Conservation (phyloP, 2,888 invertebrate species). For the Himalopsyche japonica region DNA sequence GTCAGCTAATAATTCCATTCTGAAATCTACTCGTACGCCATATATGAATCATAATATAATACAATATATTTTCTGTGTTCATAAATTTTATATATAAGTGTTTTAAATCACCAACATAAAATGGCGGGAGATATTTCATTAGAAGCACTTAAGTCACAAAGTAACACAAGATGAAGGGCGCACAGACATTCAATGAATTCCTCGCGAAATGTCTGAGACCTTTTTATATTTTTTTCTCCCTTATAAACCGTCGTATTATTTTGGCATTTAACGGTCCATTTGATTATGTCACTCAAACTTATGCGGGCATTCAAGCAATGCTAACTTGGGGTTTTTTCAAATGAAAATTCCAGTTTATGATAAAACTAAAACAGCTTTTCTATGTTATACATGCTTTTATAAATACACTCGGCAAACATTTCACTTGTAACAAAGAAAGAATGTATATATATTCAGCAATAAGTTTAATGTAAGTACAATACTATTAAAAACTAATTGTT, state of each 20-base stretch:
- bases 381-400: not conserved
- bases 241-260: not conserved
- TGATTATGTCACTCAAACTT: not conserved
- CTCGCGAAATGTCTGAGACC: not conserved
- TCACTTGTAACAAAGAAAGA: no score
- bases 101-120: not conserved
- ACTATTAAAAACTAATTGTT: no score
- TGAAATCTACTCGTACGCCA: no score
- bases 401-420: not conserved
- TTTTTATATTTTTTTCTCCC: not conserved
- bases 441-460: no score
- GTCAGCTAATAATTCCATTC: no score
- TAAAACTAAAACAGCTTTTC: not conserved
- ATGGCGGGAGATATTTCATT: not conserved
- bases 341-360: not conserved
- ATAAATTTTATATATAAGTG: not conserved
- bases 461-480: no score
- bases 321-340: not conserved
- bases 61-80: no score
- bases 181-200: not conserved
- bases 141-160: not conserved
- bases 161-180: not conserved
- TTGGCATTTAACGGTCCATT: slow-evolving; percentile 1
- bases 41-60: no score
- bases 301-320: not conserved